phyloP scores from a whole-genome alignment of 2,888 invertebrate genomes.

The Mesochorus sp. region DNA sequence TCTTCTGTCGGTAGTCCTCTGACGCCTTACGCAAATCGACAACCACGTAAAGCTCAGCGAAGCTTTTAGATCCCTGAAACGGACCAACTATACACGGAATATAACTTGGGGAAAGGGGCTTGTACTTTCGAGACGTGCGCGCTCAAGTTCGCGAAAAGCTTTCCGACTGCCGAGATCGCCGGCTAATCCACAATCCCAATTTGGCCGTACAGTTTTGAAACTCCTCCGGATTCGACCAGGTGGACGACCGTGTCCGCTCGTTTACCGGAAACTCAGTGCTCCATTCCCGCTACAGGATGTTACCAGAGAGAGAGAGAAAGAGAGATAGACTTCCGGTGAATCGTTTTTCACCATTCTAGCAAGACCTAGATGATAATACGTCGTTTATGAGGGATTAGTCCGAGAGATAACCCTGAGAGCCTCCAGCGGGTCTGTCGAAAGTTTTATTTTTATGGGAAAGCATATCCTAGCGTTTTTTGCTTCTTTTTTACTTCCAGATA shows the following conservation, averaged over 20 bases:
- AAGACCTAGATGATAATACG: conserved; percentile 53
- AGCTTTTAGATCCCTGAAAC: conserved; percentile 69
- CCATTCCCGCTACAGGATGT: conserved; percentile 6
- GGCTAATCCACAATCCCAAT: conserved; percentile 64
- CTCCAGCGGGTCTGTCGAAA: conserved; percentile 29
- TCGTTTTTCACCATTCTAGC: conserved; percentile 56
- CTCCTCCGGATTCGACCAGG: conserved; percentile 49
- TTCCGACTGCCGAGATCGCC: conserved; percentile 35
- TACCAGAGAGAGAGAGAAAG: conserved; percentile 28
- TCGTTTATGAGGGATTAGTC: conserved; percentile 58
- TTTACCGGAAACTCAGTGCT: conserved; percentile 48
- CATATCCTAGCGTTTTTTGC: background rate
- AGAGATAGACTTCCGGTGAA: conserved; percentile 41
- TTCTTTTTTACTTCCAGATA: no score
- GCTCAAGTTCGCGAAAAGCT: conserved; percentile 49
- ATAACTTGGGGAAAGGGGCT: conserved; percentile 52
- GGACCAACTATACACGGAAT: conserved; percentile 73
- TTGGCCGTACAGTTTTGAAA: conserved; percentile 54
- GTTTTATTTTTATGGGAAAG: conserved; percentile 49
- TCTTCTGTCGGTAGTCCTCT: conserved; percentile 27
- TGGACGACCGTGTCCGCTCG: conserved; percentile 55
- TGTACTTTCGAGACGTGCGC: conserved; percentile 6
- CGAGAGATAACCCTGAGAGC: conserved; percentile 46
- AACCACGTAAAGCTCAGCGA: conserved; percentile 44
- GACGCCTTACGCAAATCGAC: conserved; percentile 62